Evolutionary conservation across 2,113 vertebrate genomes (phyloP).

Genomic region (Meles meles): DNA sequence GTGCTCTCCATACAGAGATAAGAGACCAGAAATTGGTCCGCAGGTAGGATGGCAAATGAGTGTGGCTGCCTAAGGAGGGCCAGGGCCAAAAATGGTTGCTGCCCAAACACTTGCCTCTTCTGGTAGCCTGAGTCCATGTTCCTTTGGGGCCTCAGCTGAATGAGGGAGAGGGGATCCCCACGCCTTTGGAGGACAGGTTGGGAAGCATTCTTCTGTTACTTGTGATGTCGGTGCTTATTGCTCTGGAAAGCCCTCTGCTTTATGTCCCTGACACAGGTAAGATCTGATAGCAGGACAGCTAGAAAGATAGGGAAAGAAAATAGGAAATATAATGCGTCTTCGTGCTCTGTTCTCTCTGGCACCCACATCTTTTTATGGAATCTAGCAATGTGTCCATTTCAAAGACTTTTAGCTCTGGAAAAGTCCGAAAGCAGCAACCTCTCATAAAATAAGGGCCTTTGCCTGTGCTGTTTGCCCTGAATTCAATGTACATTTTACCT

Average conservation of each 20-base stretch:
- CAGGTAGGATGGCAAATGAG: neutral
- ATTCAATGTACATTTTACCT: neutral
- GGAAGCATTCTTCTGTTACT: neutral
- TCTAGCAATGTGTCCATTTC: neutral
- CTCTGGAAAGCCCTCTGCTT: neutral
- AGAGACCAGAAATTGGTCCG: neutral
- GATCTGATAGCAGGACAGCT: neutral
- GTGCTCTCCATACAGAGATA: neutral
- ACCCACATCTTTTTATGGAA: neutral
- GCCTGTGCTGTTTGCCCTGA: neutral
- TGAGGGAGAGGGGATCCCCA: neutral
- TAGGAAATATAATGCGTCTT: neutral
- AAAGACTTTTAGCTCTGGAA: neutral
- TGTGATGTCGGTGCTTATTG: neutral
- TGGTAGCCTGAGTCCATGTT: neutral
- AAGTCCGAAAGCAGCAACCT: neutral
- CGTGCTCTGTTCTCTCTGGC: neutral
- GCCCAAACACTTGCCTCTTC: neutral
- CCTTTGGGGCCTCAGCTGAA: neutral
- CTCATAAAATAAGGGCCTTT: neutral
- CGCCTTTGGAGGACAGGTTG: neutral
- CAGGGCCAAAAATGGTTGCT: neutral
- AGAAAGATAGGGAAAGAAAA: neutral
- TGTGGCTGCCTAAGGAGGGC: neutral
- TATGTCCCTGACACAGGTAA: neutral